These are phyloP conservation scores for Elgaria multicarinata DNA, from an alignment of 2,113 vertebrate genomes.

Conservation along the genomic window DNA sequence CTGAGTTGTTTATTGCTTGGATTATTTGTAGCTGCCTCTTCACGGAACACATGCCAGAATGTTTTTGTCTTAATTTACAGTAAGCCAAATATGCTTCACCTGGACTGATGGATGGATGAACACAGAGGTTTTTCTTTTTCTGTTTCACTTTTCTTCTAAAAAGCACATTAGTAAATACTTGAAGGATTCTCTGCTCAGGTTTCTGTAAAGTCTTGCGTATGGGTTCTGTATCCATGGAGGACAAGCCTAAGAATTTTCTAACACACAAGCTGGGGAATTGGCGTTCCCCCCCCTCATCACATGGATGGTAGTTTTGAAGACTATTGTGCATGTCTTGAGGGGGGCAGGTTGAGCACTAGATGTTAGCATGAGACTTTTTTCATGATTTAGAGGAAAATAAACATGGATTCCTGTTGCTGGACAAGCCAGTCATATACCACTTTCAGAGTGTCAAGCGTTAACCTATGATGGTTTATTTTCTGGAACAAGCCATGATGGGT, in stretches of 20 bases:
- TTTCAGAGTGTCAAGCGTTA: background rate
- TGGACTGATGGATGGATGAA: conserved; percentile 31
- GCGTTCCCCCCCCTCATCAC: background rate
- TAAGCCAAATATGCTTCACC: conserved; percentile 57
- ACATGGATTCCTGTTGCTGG: background rate
- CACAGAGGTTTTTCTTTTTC: conserved; percentile 17
- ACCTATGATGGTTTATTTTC: too few species aligned
- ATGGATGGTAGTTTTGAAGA: background rate
- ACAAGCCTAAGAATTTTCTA: background rate
- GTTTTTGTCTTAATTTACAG: conserved; percentile 72
- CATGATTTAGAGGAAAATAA: background rate
- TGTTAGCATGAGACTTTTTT: background rate
- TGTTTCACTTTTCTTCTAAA: conserved; percentile 8
- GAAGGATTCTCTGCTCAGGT: background rate
- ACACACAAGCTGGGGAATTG: background rate
- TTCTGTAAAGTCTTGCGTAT: background rate
- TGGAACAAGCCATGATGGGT: too few species aligned
- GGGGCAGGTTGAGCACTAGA: background rate
- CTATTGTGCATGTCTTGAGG: background rate
- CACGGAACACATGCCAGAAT: conserved; percentile 62
- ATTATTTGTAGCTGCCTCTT: conserved; percentile 70
- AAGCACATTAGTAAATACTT: background rate
- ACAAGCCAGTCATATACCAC: background rate
- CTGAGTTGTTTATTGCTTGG: conserved; percentile 71
- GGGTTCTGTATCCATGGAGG: background rate